phyloP scores from a whole-genome alignment of 2,888 invertebrate species.

The Tetropium fuscum region DNA sequence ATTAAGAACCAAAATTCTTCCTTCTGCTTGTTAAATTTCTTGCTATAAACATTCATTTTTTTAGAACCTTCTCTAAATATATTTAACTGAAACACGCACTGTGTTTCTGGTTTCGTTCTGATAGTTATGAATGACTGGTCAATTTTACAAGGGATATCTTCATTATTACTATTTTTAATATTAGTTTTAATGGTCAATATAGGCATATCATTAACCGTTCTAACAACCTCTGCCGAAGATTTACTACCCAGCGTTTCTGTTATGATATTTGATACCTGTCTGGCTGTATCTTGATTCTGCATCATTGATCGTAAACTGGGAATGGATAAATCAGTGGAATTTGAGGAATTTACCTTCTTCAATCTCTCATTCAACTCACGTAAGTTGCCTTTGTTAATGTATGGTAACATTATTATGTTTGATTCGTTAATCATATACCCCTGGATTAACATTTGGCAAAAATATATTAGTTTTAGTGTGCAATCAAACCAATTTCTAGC shows the following conservation, averaged over 20 bases:
- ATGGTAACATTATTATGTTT: constrained; percentile 82
- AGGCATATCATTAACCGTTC: constrained; percentile 56
- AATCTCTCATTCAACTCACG: constrained; percentile 71
- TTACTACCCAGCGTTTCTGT: constrained; percentile 42
- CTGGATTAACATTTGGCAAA: constrained; percentile 93
- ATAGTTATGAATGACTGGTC: constrained; percentile 25
- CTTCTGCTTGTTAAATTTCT: constrained; percentile 92
- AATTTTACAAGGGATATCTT: constrained; percentile 23
- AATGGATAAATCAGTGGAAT: constrained; percentile 24
- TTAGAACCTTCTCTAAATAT: constrained; percentile 54
- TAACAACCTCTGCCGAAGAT: constrained; percentile 51
- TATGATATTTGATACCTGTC: constrained; percentile 46
- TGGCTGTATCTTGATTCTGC: constrained; percentile 32
- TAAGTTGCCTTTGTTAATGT: constrained; percentile 76
- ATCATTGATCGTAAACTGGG: constrained; percentile 31
- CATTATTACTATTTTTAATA: constrained; percentile 40
- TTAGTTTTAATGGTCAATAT: constrained; percentile 54
- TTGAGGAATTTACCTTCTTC: constrained; percentile 12
- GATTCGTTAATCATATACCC: constrained; percentile 87
- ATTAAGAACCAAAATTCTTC: constrained; percentile 96
- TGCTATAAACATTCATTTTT: constrained; percentile 75
- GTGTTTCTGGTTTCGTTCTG: constrained; percentile 24
- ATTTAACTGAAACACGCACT: constrained; percentile 56
- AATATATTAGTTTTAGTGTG: constrained; percentile 79
- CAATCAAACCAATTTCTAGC: constrained; percentile 91